Base-by-base conservation (phyloP, 2,113 vertebrate genomes). In the Xenopus laevis region DNA sequence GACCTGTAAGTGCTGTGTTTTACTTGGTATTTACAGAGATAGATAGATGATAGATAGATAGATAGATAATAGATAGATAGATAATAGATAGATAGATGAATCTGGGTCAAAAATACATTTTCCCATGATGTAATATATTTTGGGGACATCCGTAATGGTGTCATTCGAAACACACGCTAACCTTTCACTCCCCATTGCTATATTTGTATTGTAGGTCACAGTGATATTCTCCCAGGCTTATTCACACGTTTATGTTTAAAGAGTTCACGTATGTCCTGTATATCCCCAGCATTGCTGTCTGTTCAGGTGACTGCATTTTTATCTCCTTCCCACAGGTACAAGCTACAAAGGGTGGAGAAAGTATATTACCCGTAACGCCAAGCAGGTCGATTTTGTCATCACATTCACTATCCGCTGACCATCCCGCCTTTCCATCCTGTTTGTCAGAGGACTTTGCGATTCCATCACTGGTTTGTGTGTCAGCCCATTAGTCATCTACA, bases 191-290 rank as follows among this genome's bases (percentile, higher is more conserved):
- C 10, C 15, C 40, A 20, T 65, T 21, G 60, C 20, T 27, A 18
- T 72, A 61, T 72, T 55, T 72, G 30, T 27, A 40, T 65, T 72
- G 61, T 72, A 21, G 4, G 23, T 65, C 71, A 65, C 61, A 65
- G 47, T 10, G 57, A 30, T 4, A 65, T 57, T 27, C 55, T 64
- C 53, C 64, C 61, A 45, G 21, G 30, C 63, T 65, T 72, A 65
- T 52, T 72, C 62, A 53, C 10, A 40, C 33, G 8, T 50, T 13
- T 62, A 59, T 30, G 11, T 45, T 13, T 23, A 40, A 67, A 7
- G 62, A 72, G 20, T 65, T 59, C 47, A 46, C 18, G 40, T 50
- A 33, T 62, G 58, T 18, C 15, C 63, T 40, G 6, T 64, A 46
- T 53, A 27, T 27, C 60, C 63, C 60, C 46, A 18, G 17, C 33